A percentile compares a stretch with the other conserved stretches of the same genome.
Conservation (phyloP, 2,797 vertebrate genomes). For the Monodelphis domestica region DNA sequence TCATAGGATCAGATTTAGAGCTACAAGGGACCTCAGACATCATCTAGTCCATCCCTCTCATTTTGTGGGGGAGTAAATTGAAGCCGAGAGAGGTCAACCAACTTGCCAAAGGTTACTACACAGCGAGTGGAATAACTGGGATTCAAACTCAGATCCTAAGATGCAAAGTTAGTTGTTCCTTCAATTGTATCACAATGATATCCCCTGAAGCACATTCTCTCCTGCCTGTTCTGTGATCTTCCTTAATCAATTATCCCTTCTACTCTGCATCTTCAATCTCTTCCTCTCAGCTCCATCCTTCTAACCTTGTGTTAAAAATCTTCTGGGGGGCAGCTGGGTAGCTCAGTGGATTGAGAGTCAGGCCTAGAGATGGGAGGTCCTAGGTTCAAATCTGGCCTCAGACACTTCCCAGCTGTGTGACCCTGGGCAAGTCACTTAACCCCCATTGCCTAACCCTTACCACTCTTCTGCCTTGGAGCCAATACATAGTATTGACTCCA, state of each 20-base stretch:
- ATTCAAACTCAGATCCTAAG: neutral
- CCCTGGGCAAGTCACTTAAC: too few species aligned
- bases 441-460: too few species aligned
- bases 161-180: neutral
- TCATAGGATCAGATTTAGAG: neutral
- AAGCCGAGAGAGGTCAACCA: neutral
- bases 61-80: too few species aligned
- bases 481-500: too few species aligned
- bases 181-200: neutral
- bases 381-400: too few species aligned
- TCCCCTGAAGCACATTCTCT: neutral
- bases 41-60: neutral
- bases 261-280: neutral
- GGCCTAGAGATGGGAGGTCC: too few species aligned
- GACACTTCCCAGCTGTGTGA: too few species aligned
- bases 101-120: neutral
- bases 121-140: neutral
- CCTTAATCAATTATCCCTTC: neutral
- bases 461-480: too few species aligned
- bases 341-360: too few species aligned
- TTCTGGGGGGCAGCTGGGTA: too few species aligned
- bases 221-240: neutral
- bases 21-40: too few species aligned
- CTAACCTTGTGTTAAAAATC: neutral
- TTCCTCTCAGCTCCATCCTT: neutral